Conservation (phyloP, 1,140 invertebrate species). For the Papilio polytes region DNA sequence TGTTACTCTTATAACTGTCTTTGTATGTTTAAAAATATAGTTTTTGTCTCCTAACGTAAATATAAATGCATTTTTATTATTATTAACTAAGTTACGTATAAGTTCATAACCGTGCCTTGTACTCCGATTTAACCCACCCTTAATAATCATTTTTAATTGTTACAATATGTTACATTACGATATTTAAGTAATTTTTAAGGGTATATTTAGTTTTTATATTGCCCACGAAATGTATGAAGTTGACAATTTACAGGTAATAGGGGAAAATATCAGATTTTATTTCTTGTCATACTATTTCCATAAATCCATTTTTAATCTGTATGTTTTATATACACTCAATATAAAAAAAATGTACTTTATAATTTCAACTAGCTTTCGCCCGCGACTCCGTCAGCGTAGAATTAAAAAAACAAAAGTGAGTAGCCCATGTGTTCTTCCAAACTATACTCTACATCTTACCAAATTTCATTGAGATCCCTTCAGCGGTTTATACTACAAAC, state of each 20-base stretch:
- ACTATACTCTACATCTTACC: no score
- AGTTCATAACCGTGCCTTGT: conserved; percentile 30
- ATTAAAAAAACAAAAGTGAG: no score
- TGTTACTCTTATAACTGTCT: background rate
- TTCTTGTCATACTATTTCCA: no score
- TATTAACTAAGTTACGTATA: background rate
- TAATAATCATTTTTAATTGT: conserved; percentile 21
- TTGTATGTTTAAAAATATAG: background rate
- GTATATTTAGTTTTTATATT: background rate
- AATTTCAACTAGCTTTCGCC: no score
- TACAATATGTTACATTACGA: background rate
- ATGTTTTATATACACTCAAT: no score
- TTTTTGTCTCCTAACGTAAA: background rate
- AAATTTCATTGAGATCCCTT: no score
- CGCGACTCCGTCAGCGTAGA: no score
- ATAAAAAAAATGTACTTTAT: no score
- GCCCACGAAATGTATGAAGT: background rate
- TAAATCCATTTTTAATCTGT: no score
- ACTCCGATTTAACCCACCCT: conserved; percentile 23
- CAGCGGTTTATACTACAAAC: no score
- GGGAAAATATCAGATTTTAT: background rate
- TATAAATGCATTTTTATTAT: background rate
- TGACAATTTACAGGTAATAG: background rate
- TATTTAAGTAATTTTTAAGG: conserved; percentile 26
- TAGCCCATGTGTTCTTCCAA: no score